Evolutionary conservation across 2,797 vertebrate species (phyloP), one percentile per base, ranked within the genome.

Genomic region (Gobio occitaniae): DNA sequence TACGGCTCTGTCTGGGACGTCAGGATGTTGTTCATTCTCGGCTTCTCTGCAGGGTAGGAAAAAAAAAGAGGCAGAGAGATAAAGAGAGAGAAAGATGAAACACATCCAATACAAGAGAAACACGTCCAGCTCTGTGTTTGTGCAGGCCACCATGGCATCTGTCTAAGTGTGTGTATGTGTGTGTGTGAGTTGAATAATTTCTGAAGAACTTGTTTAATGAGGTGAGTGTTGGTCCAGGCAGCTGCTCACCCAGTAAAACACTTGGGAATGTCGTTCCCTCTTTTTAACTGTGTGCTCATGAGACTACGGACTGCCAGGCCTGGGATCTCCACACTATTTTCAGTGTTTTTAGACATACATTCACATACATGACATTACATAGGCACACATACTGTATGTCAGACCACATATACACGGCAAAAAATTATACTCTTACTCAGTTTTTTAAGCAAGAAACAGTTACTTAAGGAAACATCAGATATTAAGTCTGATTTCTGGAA

Each of bases 1-100:
- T 98, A 99, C 83, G 98, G 97, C 92, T 99, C 98, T 0, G 98
- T 99, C 89, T 97, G 97, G 0, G 98, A 98, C 9, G 98, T 99
- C 90, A 99, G 96, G 91, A 99, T 99, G 92, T 97, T 98, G 96
- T 99, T 99, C 96, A 92, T 93, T 80, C 97, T 94, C 80, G 97
- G 97, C 85, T 98, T 96, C 86, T 99, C 98, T 99, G 94, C 15
- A 70, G 75, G 41, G 59, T 32, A 32, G 56, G 84, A 0, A 71
- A 29, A 59, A 68, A n/a, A 71, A 11, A 82, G 36, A 85, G 16
- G 65, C 19, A 63, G 32, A 65, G 15, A 70, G 69, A 63, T 32
- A 80, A 2, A 59, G n/a, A 72, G 25, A 41, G 63, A 74, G 16
- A 78, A 47, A 68, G 32, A 76, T 86, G 78, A 86, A 66, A 80